These are phyloP conservation scores for Sterrhoptilus dennistouni DNA, from an alignment of 2,113 vertebrate genomes.

Conservation along the genomic window DNA sequence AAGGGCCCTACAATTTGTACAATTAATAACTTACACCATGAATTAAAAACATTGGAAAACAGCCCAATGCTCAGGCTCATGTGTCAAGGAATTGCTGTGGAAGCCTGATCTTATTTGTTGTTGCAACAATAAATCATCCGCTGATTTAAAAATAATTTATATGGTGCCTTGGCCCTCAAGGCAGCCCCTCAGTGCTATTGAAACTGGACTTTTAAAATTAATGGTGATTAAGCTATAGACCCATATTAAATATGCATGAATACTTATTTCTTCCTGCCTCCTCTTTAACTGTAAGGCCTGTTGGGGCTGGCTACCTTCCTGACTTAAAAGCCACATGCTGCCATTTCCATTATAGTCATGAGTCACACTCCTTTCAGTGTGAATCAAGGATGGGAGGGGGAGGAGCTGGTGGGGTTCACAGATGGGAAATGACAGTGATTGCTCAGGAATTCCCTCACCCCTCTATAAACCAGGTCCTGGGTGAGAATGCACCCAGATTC, in stretches of 20 bases:
- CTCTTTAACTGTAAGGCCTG: neutral
- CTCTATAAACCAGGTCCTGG: neutral
- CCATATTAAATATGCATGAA: constrained; percentile 26
- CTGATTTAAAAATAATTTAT: constrained; percentile 25
- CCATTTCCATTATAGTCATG: neutral
- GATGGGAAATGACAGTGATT: neutral
- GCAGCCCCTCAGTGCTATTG: neutral
- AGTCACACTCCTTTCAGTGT: neutral
- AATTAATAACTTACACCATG: constrained; percentile 38
- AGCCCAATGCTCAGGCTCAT: neutral
- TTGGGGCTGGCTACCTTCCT: neutral
- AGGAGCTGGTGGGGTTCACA: neutral
- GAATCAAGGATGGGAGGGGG: neutral
- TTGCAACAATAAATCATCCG: neutral
- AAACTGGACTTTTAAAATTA: constrained; percentile 27
- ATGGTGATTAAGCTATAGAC: constrained; percentile 26
- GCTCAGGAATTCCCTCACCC: neutral
- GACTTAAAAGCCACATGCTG: neutral
- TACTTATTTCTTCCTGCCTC: constrained; percentile 1
- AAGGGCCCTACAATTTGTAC: neutral
- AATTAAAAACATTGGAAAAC: constrained; percentile 33
- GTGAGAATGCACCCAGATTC: neutral
- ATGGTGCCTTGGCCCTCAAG: neutral
- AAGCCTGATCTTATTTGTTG: constrained; percentile 30
- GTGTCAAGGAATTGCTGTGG: constrained; percentile 30